These are phyloP conservation scores for Notarius quadriscutis DNA, from an alignment of 2,113 vertebrate genomes.

Conservation along the genomic window DNA sequence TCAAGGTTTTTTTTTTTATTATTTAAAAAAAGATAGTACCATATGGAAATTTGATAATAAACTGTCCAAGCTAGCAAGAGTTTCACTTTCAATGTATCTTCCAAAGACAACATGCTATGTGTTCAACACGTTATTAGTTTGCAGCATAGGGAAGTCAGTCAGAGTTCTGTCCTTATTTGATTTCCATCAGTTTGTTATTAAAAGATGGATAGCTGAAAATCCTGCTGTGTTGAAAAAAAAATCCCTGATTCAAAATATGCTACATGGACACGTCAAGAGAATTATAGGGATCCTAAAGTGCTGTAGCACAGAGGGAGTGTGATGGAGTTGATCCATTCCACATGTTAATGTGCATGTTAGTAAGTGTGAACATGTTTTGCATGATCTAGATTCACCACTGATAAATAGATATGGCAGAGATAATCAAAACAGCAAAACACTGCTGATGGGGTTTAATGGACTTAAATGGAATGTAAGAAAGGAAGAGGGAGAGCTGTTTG, in stretches of 20 bases:
- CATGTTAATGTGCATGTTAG: conserved; percentile 27
- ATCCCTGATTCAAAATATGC: background rate
- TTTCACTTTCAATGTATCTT: conserved; percentile 6
- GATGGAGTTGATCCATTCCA: conserved; percentile 57
- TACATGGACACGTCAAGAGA: conserved; percentile 18
- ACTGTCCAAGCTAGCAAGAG: too few relatives aligned
- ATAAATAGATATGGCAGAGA: conserved; percentile 58
- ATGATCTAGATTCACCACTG: conserved; percentile 50
- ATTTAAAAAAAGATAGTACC: background rate
- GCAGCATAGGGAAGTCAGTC: background rate
- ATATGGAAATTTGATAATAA: background rate
- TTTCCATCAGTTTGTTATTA: background rate
- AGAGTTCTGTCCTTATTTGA: conserved; percentile 4
- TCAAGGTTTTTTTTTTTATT: background rate
- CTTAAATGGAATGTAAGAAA: conserved; percentile 53
- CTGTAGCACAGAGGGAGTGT: conserved; percentile 58
- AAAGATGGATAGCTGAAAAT: conserved; percentile 9
- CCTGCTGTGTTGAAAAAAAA: conserved; percentile 7
- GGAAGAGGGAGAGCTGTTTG: conserved; percentile 41
- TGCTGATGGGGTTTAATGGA: conserved; percentile 52
- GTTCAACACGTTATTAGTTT: conserved; percentile 12
- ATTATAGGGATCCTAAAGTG: conserved; percentile 31
- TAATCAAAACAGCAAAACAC: conserved; percentile 64
- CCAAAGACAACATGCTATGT: conserved; percentile 9
- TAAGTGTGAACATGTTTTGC: conserved; percentile 42